Percentiles rank a stretch among this genome's conserved stretches.
Evolutionary conservation across 2,888 invertebrate species (phyloP).

Genomic region (Morpho achilles): DNA sequence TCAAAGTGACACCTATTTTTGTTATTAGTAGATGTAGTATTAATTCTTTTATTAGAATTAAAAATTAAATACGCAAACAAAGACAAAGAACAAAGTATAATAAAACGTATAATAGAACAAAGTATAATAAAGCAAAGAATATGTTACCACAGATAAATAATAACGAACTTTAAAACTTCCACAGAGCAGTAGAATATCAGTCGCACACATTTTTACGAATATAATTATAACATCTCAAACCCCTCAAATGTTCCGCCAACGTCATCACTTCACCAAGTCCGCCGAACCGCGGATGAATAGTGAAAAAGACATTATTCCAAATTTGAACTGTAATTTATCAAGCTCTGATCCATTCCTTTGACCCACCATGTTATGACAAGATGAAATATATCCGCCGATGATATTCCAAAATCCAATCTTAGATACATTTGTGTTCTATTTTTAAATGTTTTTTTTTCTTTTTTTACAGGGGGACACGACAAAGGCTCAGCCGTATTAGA

Average conservation of each 20-base stretch:
- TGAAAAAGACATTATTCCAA: constrained; percentile 78
- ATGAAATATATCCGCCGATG: constrained; percentile 74
- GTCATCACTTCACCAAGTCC: constrained; percentile 62
- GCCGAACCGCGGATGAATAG: constrained; percentile 49
- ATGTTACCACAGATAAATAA: not conserved
- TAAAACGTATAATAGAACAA: too few relatives aligned
- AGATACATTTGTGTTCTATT: constrained; percentile 52
- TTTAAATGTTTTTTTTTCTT: constrained; percentile 50
- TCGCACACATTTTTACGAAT: constrained; percentile 4
- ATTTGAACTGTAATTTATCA: constrained; percentile 77
- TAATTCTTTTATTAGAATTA: too few relatives aligned
- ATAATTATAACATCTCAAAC: constrained; percentile 23
- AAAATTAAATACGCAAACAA: not conserved
- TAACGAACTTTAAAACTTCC: not conserved
- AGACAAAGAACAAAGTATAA: too few relatives aligned
- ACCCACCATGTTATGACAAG: constrained; percentile 77
- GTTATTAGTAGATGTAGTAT: too few relatives aligned
- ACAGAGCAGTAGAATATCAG: constrained; percentile 3
- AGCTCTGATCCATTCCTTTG: constrained; percentile 66
- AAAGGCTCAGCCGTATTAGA: constrained; percentile 46
- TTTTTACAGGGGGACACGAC: constrained; percentile 38
- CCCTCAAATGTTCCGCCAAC: constrained; percentile 41
- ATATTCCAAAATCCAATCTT: constrained; percentile 64
- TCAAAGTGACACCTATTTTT: too few relatives aligned
- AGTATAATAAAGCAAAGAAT: too few relatives aligned